Percentiles rank a stretch among this genome's conserved stretches.
These are phyloP conservation scores for Argynnis bischoffii DNA, from an alignment of 2,888 invertebrate genomes.

Conservation along the genomic window DNA sequence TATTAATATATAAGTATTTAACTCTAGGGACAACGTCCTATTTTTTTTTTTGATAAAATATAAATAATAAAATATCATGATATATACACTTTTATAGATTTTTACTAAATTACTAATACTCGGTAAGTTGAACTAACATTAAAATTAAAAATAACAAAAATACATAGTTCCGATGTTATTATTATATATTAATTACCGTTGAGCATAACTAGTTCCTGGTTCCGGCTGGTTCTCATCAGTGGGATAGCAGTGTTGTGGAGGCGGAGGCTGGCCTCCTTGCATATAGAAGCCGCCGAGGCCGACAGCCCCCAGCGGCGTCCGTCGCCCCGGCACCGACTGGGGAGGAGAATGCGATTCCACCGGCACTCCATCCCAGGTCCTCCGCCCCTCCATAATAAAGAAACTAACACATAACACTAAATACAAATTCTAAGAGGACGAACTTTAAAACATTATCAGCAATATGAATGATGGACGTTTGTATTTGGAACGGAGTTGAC, in stretches of 20 bases:
- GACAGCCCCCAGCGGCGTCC: conserved; percentile 92
- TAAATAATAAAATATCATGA: no score
- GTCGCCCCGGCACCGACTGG: conserved; percentile 85
- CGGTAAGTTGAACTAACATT: no score
- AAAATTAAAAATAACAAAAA: no score
- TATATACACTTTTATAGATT: no score
- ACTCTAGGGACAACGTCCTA: no score
- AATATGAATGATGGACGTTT: conserved; percentile 46
- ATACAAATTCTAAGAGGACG: conserved; percentile 1
- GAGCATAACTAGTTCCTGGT: conserved; percentile 80
- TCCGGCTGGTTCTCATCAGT: conserved; percentile 92
- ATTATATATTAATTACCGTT: conserved; percentile 59
- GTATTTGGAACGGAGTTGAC: conserved; percentile 61
- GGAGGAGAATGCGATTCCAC: conserved; percentile 78
- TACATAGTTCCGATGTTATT: neutral
- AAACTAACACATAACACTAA: conserved; percentile 62
- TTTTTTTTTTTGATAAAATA: no score
- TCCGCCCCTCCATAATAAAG: conserved; percentile 72
- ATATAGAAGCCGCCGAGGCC: conserved; percentile 94
- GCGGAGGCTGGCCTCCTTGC: conserved; percentile 83
- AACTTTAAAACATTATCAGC: conserved; percentile 36
- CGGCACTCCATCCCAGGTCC: conserved; percentile 76
- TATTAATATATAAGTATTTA: no score
- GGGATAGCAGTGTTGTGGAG: conserved; percentile 80
- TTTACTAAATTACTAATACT: no score